A percentile compares a stretch with the other conserved stretches of the same genome.
Evolutionary conservation across 1,140 invertebrate species (phyloP).

Genomic region (Plodia interpunctella): DNA sequence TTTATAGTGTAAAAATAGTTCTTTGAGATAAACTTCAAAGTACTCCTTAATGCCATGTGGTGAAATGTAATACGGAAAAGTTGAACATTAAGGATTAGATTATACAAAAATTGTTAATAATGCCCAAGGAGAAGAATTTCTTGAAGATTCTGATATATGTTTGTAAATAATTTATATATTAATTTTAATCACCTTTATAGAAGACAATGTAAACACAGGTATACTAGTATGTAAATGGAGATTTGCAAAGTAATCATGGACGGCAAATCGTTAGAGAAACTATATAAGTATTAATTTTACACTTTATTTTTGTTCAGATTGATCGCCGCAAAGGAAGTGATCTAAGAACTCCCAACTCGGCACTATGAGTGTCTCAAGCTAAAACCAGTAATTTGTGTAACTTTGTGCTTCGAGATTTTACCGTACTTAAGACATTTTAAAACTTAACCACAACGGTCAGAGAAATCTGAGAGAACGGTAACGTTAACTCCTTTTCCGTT

Average conservation of each 20-base stretch:
- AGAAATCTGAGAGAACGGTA: too few relatives aligned
- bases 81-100: conserved; percentile 28
- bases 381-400: not conserved
- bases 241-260: conserved; percentile 29
- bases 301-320: conserved; percentile 33
- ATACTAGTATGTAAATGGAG: conserved; percentile 12
- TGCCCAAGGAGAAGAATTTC: conserved; percentile 40
- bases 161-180: conserved; percentile 37
- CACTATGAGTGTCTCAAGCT: not conserved
- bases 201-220: conserved; percentile 31
- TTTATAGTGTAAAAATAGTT: conserved; percentile 71
- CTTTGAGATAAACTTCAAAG: conserved; percentile 63
- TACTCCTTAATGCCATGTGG: conserved; percentile 39
- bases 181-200: conserved; percentile 31
- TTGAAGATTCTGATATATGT: conserved; percentile 28
- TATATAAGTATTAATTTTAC: conserved; percentile 31
- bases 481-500: too few relatives aligned
- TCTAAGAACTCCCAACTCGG: not conserved
- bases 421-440: too few relatives aligned
- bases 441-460: too few relatives aligned
- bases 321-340: not conserved
- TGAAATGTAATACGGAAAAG: conserved; percentile 25
- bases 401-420: too few relatives aligned
- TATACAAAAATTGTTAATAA: conserved; percentile 59
- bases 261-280: conserved; percentile 30